These are phyloP conservation scores for Artibeus lituratus DNA, from an alignment of 2,797 vertebrate genomes.

Conservation along the genomic window DNA sequence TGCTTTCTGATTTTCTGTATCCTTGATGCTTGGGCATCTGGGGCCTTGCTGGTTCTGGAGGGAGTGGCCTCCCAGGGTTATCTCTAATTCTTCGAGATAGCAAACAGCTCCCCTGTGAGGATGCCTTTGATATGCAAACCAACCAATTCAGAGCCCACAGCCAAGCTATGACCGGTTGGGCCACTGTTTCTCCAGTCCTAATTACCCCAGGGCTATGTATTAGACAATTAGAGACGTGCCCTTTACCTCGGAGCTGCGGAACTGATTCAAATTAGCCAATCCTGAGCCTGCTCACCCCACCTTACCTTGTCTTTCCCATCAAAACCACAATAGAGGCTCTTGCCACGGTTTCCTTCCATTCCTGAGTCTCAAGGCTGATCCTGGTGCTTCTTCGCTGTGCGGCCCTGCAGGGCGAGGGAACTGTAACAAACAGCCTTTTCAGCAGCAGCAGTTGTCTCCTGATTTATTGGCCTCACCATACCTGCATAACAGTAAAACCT, in stretches of 20 bases:
- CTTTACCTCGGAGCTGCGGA: background rate
- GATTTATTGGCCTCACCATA: background rate
- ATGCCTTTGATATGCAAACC: background rate
- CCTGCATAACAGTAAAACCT: background rate
- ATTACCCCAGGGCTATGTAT: background rate
- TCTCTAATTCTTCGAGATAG: background rate
- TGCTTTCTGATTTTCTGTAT: background rate
- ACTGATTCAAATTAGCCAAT: background rate
- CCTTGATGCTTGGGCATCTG: background rate
- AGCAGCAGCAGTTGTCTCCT: background rate
- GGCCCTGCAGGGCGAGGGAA: background rate
- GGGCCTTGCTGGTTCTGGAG: background rate
- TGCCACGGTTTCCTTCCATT: background rate
- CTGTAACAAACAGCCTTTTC: too few species aligned
- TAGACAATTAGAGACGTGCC: background rate
- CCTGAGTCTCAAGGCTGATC: background rate
- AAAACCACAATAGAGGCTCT: background rate
- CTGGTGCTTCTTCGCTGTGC: too few species aligned
- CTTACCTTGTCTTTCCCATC: background rate
- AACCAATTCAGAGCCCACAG: background rate
- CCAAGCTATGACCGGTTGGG: background rate
- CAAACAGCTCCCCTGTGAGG: background rate
- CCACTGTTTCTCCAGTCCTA: background rate
- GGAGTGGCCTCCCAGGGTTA: background rate
- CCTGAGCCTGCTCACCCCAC: background rate